These are phyloP conservation scores for Eupithecia centaureata DNA, from an alignment of 2,888 invertebrate genomes.

Conservation along the genomic window DNA sequence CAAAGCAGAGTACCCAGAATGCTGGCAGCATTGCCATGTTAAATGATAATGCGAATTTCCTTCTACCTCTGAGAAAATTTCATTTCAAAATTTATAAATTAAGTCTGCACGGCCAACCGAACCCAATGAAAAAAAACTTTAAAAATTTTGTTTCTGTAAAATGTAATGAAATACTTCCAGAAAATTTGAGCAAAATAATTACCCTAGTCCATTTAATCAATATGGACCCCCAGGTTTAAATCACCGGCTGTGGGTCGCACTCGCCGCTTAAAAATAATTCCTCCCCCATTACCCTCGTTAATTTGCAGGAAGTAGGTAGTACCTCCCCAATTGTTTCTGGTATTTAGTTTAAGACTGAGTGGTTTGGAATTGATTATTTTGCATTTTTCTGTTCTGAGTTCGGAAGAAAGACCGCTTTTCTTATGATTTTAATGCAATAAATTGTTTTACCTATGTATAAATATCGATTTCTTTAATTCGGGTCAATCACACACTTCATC, in stretches of 20 bases:
- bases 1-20: no score
- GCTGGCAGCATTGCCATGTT: no score
- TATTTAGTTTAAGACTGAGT: constrained; percentile 48
- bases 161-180: constrained; percentile 4
- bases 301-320: constrained; percentile 61
- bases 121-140: no score
- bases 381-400: constrained; percentile 8
- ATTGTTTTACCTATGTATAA: no score
- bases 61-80: no score
- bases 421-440: background rate
- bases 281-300: constrained; percentile 62
- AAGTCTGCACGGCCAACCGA: no score
- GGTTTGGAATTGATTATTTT: constrained; percentile 24
- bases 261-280: constrained; percentile 70
- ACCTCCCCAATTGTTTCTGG: constrained; percentile 57
- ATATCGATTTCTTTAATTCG: no score
- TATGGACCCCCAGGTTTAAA: constrained; percentile 52
- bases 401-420: background rate
- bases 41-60: no score
- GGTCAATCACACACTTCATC: no score
- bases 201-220: constrained; percentile 26
- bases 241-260: constrained; percentile 53
- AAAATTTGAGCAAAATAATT: constrained; percentile 28
- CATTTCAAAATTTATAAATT: no score
- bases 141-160: background rate